Base-by-base conservation (phyloP, 2,797 vertebrate genomes). In the Pseudopleuronectes americanus region DNA sequence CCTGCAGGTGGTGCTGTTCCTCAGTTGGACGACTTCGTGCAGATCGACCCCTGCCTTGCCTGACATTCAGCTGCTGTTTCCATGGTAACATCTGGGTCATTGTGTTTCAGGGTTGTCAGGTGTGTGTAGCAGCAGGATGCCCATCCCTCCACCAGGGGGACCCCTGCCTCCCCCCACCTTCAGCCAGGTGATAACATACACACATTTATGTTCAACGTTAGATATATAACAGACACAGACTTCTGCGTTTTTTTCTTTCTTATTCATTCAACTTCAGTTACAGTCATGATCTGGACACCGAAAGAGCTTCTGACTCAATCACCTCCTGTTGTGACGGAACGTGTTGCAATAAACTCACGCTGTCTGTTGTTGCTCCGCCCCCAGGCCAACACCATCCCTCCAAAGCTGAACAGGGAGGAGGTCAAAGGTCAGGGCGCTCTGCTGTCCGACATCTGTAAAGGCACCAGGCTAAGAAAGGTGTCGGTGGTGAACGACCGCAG, bases 361-460 rank as follows among this genome's bases (percentile, higher is more conserved):
- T 28, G 14, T 31, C 26, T 55, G 26, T 19, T 19, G 43, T 45
- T 17, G 43, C 43, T 31, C 21, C 10, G 22, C 28, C 57, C 16
- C n/a, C 83, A 98, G 97, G 96, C 95, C 0, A 96, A 95, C 91
- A 95, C 91, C 0, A 94, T 91, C 43, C 92, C 91, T 0, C 95
- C 96, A 0, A 96, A 95, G 82, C 89, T 97, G 91, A 95, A 64
- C 85, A 84, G 92, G 24, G 96, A 96, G 59, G 96, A 97, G 77
- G 91, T 94, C 26, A 94, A 94, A 62, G 96, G 95, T 53, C 93
- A 96, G 0, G 94, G 95, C 0, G 96, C 95, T 0, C 92, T 98
- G 83, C 94, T 99, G 72, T 91, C 95, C 4, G 97, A 98, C 86
- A 97, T 98, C 90, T 96, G 96, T 60, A 96, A 94, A 82, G 97